A percentile compares a stretch with the other conserved stretches of the same genome.
phyloP scores from a whole-genome alignment of 2,113 vertebrate species.

The Motacilla alba region DNA sequence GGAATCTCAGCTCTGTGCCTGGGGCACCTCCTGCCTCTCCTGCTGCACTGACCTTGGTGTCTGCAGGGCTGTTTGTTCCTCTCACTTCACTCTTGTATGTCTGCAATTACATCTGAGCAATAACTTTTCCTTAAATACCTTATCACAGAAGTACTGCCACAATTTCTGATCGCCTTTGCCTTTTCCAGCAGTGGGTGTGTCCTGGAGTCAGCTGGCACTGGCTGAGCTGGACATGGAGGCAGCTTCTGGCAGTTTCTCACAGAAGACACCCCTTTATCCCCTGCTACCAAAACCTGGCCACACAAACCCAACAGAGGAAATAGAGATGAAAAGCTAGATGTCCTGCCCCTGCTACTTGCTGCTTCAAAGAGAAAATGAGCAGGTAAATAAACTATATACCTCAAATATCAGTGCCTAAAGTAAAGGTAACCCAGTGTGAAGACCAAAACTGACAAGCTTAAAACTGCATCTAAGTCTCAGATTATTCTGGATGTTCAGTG shows the following conservation, averaged over 20 bases:
- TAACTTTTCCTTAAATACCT: neutral
- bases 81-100: neutral
- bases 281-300: neutral
- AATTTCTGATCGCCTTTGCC: neutral
- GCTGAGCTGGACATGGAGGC: neutral
- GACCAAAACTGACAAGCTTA: neutral
- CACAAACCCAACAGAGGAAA: neutral
- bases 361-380: neutral
- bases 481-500: neutral
- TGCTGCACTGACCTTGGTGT: accelerated
- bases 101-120: neutral
- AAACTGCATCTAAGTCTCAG: neutral
- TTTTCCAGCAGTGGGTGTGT: accelerated
- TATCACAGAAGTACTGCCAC: neutral
- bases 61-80: neutral
- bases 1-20: neutral
- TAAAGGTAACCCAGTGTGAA: neutral
- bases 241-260: neutral
- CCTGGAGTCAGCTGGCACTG: neutral
- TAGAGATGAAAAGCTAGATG: neutral
- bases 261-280: neutral
- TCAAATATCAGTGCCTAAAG: neutral
- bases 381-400: neutral
- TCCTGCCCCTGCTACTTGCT: neutral
- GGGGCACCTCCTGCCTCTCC: neutral